Conservation (phyloP, 1,140 invertebrate species). For the Calephelis virginiensis region DNA sequence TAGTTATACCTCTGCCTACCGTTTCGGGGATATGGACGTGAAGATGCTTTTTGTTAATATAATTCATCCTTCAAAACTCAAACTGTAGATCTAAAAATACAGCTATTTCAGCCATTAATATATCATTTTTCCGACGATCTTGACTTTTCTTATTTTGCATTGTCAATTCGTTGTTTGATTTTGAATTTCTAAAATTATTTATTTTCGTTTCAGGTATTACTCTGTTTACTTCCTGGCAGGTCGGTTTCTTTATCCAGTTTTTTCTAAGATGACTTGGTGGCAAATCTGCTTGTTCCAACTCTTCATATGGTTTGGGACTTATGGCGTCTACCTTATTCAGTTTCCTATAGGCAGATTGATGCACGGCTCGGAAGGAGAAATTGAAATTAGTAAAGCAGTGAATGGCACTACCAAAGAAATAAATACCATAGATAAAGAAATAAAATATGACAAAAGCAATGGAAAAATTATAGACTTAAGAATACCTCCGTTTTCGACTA, state of each 20-base stretch:
- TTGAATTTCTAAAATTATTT: neutral
- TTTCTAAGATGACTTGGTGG: constrained; percentile 65
- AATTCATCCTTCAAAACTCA: too few relatives aligned
- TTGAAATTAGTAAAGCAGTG: neutral
- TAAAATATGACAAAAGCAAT: constrained; percentile 2
- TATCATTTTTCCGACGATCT: too few relatives aligned
- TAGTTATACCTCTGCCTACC: too few relatives aligned
- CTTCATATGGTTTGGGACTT: constrained; percentile 44
- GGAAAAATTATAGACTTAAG: constrained; percentile 31
- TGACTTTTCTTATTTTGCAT: too few relatives aligned
- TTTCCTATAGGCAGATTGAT: constrained; percentile 54
- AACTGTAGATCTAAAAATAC: too few relatives aligned
- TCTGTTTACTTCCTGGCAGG: constrained; percentile 55
- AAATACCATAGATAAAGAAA: neutral
- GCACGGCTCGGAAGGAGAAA: constrained; percentile 35
- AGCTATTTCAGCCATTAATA: too few relatives aligned
- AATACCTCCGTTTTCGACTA: constrained; percentile 28
- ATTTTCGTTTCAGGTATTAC: constrained; percentile 60
- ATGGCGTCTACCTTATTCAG: constrained; percentile 49
- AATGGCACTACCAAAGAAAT: constrained; percentile 6
- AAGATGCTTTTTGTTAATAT: too few relatives aligned
- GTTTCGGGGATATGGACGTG: too few relatives aligned
- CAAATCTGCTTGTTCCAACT: constrained; percentile 58
- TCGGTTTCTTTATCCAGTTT: constrained; percentile 67
- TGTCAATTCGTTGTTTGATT: neutral